Base-by-base conservation (phyloP, 2,888 invertebrate genomes). In the Drosophila histrio region DNA sequence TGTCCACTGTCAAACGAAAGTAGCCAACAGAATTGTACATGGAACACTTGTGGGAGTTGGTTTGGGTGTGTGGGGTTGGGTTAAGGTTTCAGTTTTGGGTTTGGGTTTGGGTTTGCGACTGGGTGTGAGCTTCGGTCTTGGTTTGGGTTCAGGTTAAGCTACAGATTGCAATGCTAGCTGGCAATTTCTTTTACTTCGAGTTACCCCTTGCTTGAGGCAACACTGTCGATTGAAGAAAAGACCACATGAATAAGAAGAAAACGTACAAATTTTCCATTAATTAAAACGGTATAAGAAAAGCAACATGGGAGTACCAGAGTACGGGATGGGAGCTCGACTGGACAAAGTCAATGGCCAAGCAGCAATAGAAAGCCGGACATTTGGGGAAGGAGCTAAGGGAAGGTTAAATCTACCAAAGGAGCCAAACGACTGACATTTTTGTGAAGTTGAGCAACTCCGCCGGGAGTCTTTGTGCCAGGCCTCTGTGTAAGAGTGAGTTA, bases 231-330 rank as follows among this genome's bases (percentile, higher is more conserved):
- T 73, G 84, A 83, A 64, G 79, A 63, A 60, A 67, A 58, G 63
- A 79, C 84, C 84, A 71, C 84, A 84, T 66, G 82, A 70, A 72
- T 82, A 70, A 62, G 64, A 71, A 64, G 86, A 84, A 80, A 84
- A 80, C 78, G 76, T 83, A 82, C 72, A 82, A 85, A 85, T 72
- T 81, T 87, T 72, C 69, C 82, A 78, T 89, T 84, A 89, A 84
- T 84, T 84, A 84, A 84, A 84, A 87, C 49, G 75, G 53, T 80
- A 87, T 76, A 79, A 57, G 82, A 74, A 81, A 81, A 57, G 34
- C 74, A 78, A 60, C 68, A 62, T 44, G 75, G 56, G 58, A 65
- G 54, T 52, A 53, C 13, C 22, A 26, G 17, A 32, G 43, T 4
- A 7, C 2, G 47, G 7, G 30, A 13, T 8, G 13, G 19, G n/a